phyloP scores from a whole-genome alignment of 2,888 invertebrate genomes.

The Stomorhina lunata region DNA sequence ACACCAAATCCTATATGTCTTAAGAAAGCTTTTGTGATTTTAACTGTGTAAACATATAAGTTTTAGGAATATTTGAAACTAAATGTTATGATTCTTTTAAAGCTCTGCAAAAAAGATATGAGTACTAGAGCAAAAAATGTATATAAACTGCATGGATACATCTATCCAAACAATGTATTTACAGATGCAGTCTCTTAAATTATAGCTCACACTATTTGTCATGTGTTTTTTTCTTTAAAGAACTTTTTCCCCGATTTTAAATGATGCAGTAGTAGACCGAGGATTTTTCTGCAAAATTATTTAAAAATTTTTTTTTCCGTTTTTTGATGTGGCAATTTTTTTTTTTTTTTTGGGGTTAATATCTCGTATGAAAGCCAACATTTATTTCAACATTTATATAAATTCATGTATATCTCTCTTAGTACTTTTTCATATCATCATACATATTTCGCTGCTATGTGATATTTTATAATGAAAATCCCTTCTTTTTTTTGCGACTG shows the following conservation, averaged over 20 bases:
- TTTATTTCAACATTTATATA: too few species aligned
- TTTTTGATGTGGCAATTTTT: constrained; percentile 68
- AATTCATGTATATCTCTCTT: constrained; percentile 55
- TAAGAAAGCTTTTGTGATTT: too few species aligned
- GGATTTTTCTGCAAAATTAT: constrained; percentile 63
- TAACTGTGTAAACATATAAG: too few species aligned
- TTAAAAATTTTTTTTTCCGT: constrained; percentile 66
- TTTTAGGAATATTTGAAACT: neutral
- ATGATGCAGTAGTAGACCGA: constrained; percentile 54
- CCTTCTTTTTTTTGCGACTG: constrained; percentile 66
- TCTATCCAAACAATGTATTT: too few species aligned
- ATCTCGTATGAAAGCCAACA: too few species aligned
- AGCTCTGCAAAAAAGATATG: neutral
- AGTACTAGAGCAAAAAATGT: constrained; percentile 23
- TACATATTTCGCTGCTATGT: constrained; percentile 67
- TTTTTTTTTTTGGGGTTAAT: constrained; percentile 44
- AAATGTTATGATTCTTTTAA: neutral
- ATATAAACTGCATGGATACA: too few species aligned
- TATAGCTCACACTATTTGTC: constrained; percentile 75
- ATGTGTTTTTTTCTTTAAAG: constrained; percentile 73
- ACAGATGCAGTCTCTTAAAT: constrained; percentile 57
- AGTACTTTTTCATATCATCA: constrained; percentile 51
- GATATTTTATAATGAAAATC: constrained; percentile 79
- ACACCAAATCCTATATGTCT: too few species aligned
- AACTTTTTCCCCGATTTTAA: constrained; percentile 55